Base-by-base conservation (phyloP, 2,888 invertebrate species). In the Folsomia candida region DNA sequence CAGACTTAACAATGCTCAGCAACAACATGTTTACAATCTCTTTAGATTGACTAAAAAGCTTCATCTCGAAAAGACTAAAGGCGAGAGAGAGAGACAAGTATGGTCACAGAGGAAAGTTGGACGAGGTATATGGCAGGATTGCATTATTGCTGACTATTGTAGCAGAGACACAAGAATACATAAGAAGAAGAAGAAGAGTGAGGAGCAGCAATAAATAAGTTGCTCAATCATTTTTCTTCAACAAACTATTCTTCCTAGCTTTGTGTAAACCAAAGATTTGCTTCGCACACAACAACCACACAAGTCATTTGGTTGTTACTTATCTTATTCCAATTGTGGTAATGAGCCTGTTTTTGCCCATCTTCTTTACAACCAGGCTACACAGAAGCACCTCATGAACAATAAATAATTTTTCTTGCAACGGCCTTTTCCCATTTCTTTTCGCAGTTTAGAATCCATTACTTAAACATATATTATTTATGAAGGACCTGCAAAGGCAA, bases 151-250 rank as follows among this genome's bases (percentile, higher is more conserved):
- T n/a, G n/a, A n/a, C n/a, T n/a, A n/a, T n/a, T n/a, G n/a, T n/a
- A n/a, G n/a, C n/a, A n/a, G n/a, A n/a, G n/a, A n/a, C n/a, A 37
- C 37, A 37, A 37, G 4, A 9, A 37, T 14, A 37, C 37, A 14
- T 37, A 37, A 37, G 6, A 14, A 37, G n/a, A n/a, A n/a, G n/a
- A n/a, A n/a, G n/a, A n/a, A n/a, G n/a, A 18, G 11, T 47, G 18
- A 9, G 47, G 20, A 11, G 11, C 25, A 4, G 59, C 14, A 25
- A 25, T 59, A 20, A 26, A 59, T 25, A 59, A 59, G 59, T 24
- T 59, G 59, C 59, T 59, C 25, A 59, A 59, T 59, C 59, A 59
- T 59, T 59, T 59, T 57, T 57, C 6, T 57, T 57, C 6, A 22
- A 4, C 54, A 54, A 54, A 54, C 20, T 59, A 24, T 59, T 59